phyloP scores from a whole-genome alignment of 2,888 invertebrate genomes.

The Hirtodrosophila confusa region DNA sequence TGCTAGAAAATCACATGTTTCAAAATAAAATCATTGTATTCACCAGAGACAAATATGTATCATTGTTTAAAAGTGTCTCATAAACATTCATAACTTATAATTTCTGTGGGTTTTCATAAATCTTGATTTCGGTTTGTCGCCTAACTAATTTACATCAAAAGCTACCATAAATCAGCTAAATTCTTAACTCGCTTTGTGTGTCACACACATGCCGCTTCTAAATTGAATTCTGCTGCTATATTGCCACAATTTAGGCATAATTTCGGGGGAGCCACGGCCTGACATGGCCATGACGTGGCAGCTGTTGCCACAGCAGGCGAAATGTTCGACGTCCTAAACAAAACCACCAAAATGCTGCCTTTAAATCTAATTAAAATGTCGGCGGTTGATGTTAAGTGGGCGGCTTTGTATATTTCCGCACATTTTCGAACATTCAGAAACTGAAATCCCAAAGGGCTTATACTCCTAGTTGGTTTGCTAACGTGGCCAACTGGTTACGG shows the following conservation, averaged over 20 bases:
- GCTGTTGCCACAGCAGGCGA: slow-evolving; percentile 13
- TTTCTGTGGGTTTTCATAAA: background rate
- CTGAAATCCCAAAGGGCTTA: background rate
- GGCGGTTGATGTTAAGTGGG: background rate
- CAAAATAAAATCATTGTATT: too few relatives aligned
- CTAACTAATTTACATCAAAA: too few relatives aligned
- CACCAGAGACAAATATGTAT: too few relatives aligned
- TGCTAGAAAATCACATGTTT: too few relatives aligned
- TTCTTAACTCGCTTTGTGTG: background rate
- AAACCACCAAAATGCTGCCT: slow-evolving; percentile 17
- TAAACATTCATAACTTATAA: too few relatives aligned
- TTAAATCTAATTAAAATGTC: slow-evolving; percentile 32
- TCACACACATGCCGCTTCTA: background rate
- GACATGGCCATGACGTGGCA: slow-evolving; percentile 16
- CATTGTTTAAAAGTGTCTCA: too few relatives aligned
- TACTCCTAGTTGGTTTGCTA: background rate
- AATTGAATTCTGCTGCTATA: slow-evolving; percentile 1
- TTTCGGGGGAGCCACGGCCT: slow-evolving; percentile 7
- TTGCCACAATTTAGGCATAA: slow-evolving; percentile 8
- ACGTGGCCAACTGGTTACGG: background rate
- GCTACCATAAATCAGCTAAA: background rate
- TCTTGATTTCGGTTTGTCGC: background rate
- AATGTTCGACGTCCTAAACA: slow-evolving; percentile 7
- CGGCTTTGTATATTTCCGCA: background rate
- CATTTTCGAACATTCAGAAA: background rate